Evolutionary conservation across 2,888 invertebrate species (phyloP), one percentile per base, ranked within the genome.

Genomic region (Drosophila differens): DNA sequence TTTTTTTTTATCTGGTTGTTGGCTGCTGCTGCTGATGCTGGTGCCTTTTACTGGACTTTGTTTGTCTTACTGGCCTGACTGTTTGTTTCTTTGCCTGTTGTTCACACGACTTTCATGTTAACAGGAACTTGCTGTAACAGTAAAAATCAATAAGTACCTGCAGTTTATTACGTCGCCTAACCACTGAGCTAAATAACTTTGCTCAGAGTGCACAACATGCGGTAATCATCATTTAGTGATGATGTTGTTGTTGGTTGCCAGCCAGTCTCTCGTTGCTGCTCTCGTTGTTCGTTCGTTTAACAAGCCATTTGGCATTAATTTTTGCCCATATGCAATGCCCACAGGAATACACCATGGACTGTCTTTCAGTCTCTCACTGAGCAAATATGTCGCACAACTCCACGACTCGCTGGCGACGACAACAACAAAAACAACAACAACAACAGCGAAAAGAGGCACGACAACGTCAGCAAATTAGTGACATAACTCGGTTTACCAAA

Each of bases 81-180:
- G 68, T 78, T 69, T 78, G 64, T 74, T 78, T 66, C 62, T 76
- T 61, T 53, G 70, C 55, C 74, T 74, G 83, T 83, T 75, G 75
- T 86, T 90, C 86, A 86, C 86, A 86, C 86, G 86, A 86, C 86
- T 86, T 86, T 86, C 86, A 85, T 86, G 86, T 86, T 85, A 83
- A 83, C 89, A 55, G 37, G 37, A 86, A 90, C 90, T 85, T 74
- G 83, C 77, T 89, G 70, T 86, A 86, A 86, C 86, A 83, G 86
- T 86, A 86, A 86, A 86, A 87, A 86, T 86, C 86, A 86, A 86
- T 86, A 86, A 88, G 86, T 90, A 85, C 90, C 83, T 69, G 81
- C 63, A 72, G 83, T 85, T 80, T 89, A 85, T 85, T 89, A 89
- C 85, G 85, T 83, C 76, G 70, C 67, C 73, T 66, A 47, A 60